phyloP scores from a whole-genome alignment of 53 echinoderm and acorn worm genomes.

The Patiria pectinifera region DNA sequence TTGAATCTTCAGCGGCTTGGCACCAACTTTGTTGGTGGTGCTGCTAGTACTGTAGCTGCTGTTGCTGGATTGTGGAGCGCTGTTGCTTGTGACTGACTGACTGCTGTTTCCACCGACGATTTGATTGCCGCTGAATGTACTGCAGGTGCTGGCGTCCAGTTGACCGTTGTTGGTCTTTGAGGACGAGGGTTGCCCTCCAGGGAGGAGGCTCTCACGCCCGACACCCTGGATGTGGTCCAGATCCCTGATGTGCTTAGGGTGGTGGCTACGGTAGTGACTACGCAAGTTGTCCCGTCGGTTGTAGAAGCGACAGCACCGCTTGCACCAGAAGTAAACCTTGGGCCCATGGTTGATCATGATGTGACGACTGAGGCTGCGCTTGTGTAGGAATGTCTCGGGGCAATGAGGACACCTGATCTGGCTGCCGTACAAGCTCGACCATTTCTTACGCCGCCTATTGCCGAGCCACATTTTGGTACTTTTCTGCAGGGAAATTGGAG shows the following conservation, averaged over 20 bases:
- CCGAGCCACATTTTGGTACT: not conserved
- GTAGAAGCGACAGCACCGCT: conserved; percentile 34
- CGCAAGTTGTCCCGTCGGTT: conserved; percentile 46
- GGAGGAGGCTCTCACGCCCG: not conserved
- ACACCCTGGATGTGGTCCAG: conserved; percentile 28
- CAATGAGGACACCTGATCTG: not conserved
- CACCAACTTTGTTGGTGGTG: not conserved
- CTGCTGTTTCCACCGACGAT: not conserved
- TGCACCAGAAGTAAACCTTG: conserved; percentile 32
- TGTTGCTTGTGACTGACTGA: not conserved
- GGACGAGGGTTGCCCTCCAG: not conserved
- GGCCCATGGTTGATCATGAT: conserved; percentile 15
- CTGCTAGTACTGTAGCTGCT: not conserved
- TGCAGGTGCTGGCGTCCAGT: not conserved
- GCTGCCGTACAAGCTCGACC: not conserved
- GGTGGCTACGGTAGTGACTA: conserved; percentile 29
- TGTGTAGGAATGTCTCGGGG: conserved; percentile 10
- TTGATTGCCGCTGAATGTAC: not conserved
- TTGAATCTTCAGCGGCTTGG: not conserved
- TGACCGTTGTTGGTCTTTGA: not conserved
- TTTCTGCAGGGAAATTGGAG: not conserved
- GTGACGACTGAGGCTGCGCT: conserved; percentile 22
- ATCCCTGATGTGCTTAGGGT: conserved; percentile 23
- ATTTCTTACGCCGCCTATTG: conserved; percentile 1
- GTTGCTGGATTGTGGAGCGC: not conserved